Evolutionary conservation across 2,113 vertebrate genomes (phyloP).

Genomic region (Chloropsis hardwickii): DNA sequence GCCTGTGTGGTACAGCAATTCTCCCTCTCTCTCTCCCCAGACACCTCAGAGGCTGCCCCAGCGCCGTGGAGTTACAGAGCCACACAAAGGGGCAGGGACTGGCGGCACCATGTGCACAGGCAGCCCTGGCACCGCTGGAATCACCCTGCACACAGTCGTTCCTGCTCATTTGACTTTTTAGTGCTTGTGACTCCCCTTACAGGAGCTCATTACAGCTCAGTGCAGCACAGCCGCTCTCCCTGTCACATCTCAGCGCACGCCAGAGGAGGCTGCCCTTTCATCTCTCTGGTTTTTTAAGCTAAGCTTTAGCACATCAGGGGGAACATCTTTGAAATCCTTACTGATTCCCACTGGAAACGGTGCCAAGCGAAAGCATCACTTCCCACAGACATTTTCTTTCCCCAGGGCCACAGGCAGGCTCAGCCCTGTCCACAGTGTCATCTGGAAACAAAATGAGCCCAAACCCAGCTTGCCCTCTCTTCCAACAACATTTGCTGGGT

Average conservation of each 20-base stretch:
- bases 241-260: not conserved
- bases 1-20: rapidly evolving
- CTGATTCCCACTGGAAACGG: not conserved
- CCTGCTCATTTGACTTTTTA: not conserved
- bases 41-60: not conserved
- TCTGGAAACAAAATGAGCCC: not conserved
- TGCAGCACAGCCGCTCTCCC: not conserved
- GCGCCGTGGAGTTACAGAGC: not conserved
- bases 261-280: slow-evolving; percentile 28
- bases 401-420: not conserved
- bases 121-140: not conserved
- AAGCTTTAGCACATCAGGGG: slow-evolving; percentile 2
- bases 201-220: not conserved
- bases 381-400: not conserved
- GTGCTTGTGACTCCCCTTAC: not conserved
- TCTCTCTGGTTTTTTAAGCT: not conserved
- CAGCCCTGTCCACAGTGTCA: not conserved
- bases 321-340: slow-evolving; percentile 31
- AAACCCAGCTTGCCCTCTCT: not conserved
- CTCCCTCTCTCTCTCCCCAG: not conserved
- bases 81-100: not conserved
- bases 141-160: not conserved
- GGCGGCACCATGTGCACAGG: not conserved
- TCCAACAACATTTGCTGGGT: not conserved
- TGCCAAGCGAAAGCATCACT: not conserved